A percentile compares a stretch with the other conserved stretches of the same genome.
Evolutionary conservation across 1,140 invertebrate species (phyloP).

Genomic region (Cataglyphis hispanica): DNA sequence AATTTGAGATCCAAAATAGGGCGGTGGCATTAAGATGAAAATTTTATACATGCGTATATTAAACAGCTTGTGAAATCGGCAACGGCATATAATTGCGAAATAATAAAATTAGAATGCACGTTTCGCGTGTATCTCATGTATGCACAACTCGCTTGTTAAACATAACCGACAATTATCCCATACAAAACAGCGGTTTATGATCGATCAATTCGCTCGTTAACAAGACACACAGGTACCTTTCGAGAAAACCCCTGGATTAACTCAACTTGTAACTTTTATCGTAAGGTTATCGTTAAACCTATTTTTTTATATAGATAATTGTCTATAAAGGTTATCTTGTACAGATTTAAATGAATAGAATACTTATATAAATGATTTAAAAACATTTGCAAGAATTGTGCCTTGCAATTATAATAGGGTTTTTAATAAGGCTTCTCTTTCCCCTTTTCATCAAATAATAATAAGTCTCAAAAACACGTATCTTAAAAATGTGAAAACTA

Average conservation of each 20-base stretch:
- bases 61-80: background rate
- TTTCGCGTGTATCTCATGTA: background rate
- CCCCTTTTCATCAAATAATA: background rate
- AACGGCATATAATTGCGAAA: background rate
- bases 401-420: background rate
- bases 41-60: too few relatives aligned
- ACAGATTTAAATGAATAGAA: constrained; percentile 20
- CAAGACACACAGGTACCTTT: background rate
- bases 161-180: constrained; percentile 49
- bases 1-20: background rate
- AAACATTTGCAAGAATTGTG: background rate
- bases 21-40: background rate
- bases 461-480: background rate
- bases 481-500: background rate
- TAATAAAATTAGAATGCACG: constrained; percentile 38
- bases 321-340: constrained; percentile 25
- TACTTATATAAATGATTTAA: background rate
- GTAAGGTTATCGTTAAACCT: constrained; percentile 33
- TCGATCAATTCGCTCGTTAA: constrained; percentile 51
- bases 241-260: constrained; percentile 15
- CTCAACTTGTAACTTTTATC: constrained; percentile 23
- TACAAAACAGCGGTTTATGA: constrained; percentile 1
- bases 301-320: constrained; percentile 1
- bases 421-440: background rate
- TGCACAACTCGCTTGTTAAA: constrained; percentile 37